These are phyloP conservation scores for Drosophila punjabiensis DNA, from an alignment of 1,140 invertebrate genomes.

Conservation along the genomic window DNA sequence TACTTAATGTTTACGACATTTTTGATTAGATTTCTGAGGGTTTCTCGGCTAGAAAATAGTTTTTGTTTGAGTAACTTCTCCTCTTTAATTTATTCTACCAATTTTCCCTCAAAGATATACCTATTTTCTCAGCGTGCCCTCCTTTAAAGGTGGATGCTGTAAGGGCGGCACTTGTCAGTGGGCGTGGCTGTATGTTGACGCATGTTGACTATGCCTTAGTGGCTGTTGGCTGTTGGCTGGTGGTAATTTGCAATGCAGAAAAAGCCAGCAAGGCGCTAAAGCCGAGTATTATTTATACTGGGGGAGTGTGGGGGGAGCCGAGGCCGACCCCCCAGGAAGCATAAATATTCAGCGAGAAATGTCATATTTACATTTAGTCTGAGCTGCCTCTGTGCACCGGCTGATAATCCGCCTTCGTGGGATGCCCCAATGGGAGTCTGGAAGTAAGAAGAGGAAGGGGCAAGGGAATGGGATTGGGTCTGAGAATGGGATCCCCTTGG, in stretches of 20 bases:
- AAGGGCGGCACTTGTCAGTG: conserved; percentile 28
- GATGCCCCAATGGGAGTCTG: conserved; percentile 14
- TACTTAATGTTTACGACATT: not conserved
- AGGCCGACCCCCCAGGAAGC: conserved; percentile 9
- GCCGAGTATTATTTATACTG: conserved; percentile 15
- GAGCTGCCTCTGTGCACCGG: conserved; percentile 10
- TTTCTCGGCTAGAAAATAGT: not conserved
- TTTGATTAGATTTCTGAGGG: not conserved
- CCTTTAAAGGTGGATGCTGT: conserved; percentile 4
- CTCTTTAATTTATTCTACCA: not conserved
- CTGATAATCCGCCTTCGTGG: conserved; percentile 39
- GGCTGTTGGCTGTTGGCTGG: conserved; percentile 28
- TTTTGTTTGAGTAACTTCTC: not conserved
- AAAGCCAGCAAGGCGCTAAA: conserved; percentile 47
- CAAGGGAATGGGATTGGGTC: not conserved
- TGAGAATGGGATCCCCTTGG: conserved; percentile 31
- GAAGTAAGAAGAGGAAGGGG: too few species aligned
- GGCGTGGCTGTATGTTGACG: conserved; percentile 59
- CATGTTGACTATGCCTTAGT: conserved; percentile 62
- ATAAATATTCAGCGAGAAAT: conserved; percentile 49
- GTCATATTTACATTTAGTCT: conserved; percentile 50
- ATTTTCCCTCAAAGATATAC: not conserved
- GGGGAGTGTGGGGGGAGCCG: not conserved
- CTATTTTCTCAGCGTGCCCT: not conserved
- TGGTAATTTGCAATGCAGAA: conserved; percentile 79